A percentile compares a stretch with the other conserved stretches of the same genome.
Evolutionary conservation across 1,140 invertebrate genomes (phyloP).

Genomic region (Epicauta chinensis): DNA sequence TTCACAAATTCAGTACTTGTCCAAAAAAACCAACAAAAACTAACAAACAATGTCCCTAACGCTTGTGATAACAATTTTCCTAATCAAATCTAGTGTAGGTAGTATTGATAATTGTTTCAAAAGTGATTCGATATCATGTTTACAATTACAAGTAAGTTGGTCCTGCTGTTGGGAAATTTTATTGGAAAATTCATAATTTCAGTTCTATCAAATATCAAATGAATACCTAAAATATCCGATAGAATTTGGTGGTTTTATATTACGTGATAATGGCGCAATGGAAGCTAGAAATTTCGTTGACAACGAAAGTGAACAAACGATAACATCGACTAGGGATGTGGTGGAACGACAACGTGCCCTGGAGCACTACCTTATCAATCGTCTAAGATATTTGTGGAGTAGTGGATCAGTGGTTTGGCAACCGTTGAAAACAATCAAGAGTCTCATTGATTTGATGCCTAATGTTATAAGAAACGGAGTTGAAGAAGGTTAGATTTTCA

Average conservation of each 20-base stretch:
- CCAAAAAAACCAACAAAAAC: too few relatives aligned
- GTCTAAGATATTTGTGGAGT: constrained; percentile 50
- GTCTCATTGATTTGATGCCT: constrained; percentile 44
- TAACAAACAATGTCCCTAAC: too few relatives aligned
- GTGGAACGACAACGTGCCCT: constrained; percentile 52
- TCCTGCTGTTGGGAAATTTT: background rate
- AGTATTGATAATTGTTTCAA: constrained; percentile 50
- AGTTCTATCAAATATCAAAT: background rate
- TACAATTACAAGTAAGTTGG: constrained; percentile 51
- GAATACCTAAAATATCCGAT: too few relatives aligned
- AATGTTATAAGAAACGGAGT: too few relatives aligned
- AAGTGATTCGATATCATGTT: constrained; percentile 60
- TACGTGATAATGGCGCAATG: constrained; percentile 34
- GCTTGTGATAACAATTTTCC: too few relatives aligned
- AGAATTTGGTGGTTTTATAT: background rate
- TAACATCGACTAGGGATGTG: constrained; percentile 45
- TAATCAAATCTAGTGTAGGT: background rate
- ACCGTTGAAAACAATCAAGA: constrained; percentile 50
- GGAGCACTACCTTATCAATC: constrained; percentile 53
- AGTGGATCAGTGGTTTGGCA: constrained; percentile 53
- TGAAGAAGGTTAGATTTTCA: too few relatives aligned
- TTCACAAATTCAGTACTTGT: too few relatives aligned
- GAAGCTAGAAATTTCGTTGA: constrained; percentile 41
- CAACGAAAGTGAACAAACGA: constrained; percentile 41
- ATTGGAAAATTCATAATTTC: background rate